phyloP scores from a whole-genome alignment of 2,113 vertebrate genomes.

The Neogale vison region DNA sequence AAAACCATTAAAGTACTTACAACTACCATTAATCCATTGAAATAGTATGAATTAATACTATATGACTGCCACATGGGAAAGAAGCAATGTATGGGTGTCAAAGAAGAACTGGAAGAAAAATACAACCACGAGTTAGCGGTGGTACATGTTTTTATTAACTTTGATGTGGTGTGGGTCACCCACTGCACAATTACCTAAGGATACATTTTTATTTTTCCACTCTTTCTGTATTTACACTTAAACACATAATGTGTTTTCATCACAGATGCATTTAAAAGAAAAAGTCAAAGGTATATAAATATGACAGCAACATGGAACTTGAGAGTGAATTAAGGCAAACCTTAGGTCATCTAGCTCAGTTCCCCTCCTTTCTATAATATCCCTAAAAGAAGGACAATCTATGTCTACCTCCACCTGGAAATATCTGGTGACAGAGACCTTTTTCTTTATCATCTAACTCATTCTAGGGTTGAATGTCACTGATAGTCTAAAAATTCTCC shows the following conservation, averaged over 20 bases:
- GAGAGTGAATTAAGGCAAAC: background rate
- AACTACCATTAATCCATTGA: background rate
- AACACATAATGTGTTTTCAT: background rate
- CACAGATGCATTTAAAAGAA: background rate
- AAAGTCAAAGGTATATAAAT: background rate
- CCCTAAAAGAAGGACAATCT: background rate
- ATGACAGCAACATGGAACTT: background rate
- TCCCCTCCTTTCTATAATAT: background rate
- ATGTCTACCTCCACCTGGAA: background rate
- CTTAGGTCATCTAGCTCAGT: background rate
- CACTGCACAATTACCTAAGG: background rate
- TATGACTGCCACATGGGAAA: background rate
- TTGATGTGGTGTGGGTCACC: background rate
- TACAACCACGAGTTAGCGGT: background rate
- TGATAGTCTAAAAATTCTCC: background rate
- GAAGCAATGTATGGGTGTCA: background rate
- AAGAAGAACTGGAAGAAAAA: background rate
- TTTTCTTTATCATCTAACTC: background rate
- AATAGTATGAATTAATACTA: background rate
- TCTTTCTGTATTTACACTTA: slow-evolving; percentile 5
- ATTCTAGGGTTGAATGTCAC: background rate
- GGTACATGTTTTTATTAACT: background rate
- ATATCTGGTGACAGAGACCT: background rate
- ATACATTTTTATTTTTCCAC: background rate
- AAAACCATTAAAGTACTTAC: background rate